phyloP scores from a whole-genome alignment of 2,888 invertebrate genomes.

The Alcis repandata region DNA sequence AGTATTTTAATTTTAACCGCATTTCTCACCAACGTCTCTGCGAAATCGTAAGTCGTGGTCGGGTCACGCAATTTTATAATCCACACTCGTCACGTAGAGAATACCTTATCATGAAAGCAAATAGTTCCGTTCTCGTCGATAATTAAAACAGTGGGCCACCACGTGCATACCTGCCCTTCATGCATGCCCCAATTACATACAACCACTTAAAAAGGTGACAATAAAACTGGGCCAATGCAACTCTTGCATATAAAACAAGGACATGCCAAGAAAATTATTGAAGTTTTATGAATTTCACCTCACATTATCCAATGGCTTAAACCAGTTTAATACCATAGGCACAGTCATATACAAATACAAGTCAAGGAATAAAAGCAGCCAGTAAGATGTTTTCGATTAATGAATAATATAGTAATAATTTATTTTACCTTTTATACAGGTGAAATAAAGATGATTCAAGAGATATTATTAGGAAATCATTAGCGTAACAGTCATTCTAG shows the following conservation, averaged over 20 bases:
- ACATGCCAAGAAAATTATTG: neutral
- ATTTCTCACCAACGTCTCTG: neutral
- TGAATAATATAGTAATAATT: neutral
- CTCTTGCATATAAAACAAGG: slow-evolving; percentile 36
- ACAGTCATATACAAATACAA: too few relatives aligned
- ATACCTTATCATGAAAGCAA: slow-evolving; percentile 22
- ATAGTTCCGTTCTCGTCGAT: slow-evolving; percentile 41
- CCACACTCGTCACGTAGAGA: slow-evolving; percentile 39
- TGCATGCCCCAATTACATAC: slow-evolving; percentile 50
- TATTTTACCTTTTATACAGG: neutral
- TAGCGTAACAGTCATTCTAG: slow-evolving; percentile 19
- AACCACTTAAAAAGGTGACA: slow-evolving; percentile 40
- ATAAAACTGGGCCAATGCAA: slow-evolving; percentile 30
- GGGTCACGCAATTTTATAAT: slow-evolving; percentile 9
- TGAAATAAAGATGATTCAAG: slow-evolving; percentile 23
- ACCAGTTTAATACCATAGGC: too few relatives aligned
- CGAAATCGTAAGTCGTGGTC: neutral
- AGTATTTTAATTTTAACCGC: neutral
- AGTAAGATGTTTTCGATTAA: too few relatives aligned
- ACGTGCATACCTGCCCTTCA: slow-evolving; percentile 50
- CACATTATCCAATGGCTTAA: too few relatives aligned
- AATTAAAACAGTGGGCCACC: slow-evolving; percentile 41
- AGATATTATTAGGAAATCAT: slow-evolving; percentile 14
- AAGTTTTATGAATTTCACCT: neutral
- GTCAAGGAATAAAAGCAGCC: too few relatives aligned